These are phyloP conservation scores for Catocala nupta DNA, from an alignment of 2,888 invertebrate genomes.

Conservation along the genomic window DNA sequence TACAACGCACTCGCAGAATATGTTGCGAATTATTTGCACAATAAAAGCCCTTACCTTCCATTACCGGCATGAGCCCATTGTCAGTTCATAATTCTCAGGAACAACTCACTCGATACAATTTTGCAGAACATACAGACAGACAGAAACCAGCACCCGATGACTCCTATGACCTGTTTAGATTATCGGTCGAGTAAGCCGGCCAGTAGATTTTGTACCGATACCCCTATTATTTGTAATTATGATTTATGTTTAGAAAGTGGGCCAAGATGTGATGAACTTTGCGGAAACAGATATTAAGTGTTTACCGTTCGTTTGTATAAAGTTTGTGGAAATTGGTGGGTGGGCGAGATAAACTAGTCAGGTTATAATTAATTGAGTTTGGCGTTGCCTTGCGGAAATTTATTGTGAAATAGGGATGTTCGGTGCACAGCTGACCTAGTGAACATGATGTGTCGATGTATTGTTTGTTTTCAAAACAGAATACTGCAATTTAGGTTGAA, in stretches of 20 bases:
- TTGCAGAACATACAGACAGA: conserved; percentile 62
- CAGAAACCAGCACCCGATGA: conserved; percentile 62
- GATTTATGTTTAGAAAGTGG: conserved; percentile 50
- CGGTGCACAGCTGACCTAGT: no score
- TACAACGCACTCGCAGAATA: no score
- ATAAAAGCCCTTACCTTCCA: conserved; percentile 14
- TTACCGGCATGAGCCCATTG: conserved; percentile 27
- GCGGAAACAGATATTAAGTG: conserved; percentile 44
- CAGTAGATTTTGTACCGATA: conserved; percentile 33
- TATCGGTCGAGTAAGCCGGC: conserved; percentile 41
- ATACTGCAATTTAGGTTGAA: no score
- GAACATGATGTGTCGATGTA: no score
- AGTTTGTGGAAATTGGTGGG: conserved; percentile 15
- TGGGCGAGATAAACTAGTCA: neutral
- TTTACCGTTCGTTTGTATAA: conserved; percentile 37
- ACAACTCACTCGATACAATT: conserved; percentile 38
- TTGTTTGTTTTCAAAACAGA: no score
- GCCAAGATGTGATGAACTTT: conserved; percentile 42
- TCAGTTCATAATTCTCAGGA: conserved; percentile 39
- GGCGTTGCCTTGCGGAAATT: no score
- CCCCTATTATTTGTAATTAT: conserved; percentile 40
- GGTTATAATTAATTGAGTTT: no score
- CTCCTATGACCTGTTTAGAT: conserved; percentile 53
- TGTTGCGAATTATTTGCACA: no score
- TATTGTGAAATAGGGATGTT: neutral